Evolutionary conservation across 2,888 invertebrate species (phyloP), one percentile per base, ranked within the genome.

Genomic region (Listrodromus nycthemerus): DNA sequence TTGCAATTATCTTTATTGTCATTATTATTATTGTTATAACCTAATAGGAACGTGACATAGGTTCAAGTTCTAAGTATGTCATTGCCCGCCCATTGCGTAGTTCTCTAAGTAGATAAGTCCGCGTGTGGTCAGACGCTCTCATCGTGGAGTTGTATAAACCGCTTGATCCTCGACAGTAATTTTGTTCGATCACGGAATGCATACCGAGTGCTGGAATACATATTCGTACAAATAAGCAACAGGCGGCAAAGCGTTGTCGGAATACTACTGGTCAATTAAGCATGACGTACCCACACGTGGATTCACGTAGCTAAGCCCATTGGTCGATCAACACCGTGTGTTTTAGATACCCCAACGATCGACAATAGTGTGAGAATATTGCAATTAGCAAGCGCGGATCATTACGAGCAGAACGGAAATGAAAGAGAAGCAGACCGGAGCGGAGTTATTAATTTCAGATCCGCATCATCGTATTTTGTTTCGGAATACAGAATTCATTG

Each of bases 91-190:
- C n/a, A 10, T 55, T 24, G 10, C 55, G 13, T 10, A 19, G 5
- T 27, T n/a, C 41, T 37, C 41, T n/a, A 48, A 76, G 69, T 77
- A 69, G 77, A 70, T 48, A 48, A 48, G 24, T 63, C 37, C 63
- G 69, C 16, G 48, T 30, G 3, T 3, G 48, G n/a, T 77, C 63
- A 50, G 77, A 50, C 69, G 19, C 19, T 1, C 2, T 0, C 8
- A 33, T 33, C 10, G 21, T 13, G 2, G 7, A 48, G 27, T 52
- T 8, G n/a, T 24, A 30, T 67, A 7, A 19, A 21, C 7, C 55
- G 10, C 24, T 55, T 10, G 21, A 55, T 21, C 55, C 55, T 21
- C 21, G 21, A 10, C 24, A 10, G 24, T 21, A 21, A 19, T 55
- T 21, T 24, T 13, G 24, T 10, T 10, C 24, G 21, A 10, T 1